These are phyloP conservation scores for Sitodiplosis mosellana DNA, from an alignment of 1,140 invertebrate genomes.

Conservation along the genomic window DNA sequence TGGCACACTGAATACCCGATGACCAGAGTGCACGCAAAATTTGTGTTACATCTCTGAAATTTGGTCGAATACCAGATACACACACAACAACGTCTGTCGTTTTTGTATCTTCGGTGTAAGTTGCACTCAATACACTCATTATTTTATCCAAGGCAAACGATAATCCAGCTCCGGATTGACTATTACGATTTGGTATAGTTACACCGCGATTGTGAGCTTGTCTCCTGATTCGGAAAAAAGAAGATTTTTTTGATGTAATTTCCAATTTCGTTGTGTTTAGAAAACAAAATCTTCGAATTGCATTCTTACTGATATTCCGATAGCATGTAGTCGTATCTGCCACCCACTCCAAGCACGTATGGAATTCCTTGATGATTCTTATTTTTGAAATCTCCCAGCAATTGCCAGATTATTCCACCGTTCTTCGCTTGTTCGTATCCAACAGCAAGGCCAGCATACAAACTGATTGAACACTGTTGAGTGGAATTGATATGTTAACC, in stretches of 20 bases:
- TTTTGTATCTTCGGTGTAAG: constrained; percentile 19
- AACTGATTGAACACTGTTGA: constrained; percentile 19
- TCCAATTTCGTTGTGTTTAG: background rate
- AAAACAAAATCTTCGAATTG: background rate
- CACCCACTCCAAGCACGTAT: constrained; percentile 26
- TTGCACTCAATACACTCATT: constrained; percentile 30
- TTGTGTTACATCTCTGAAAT: constrained; percentile 40
- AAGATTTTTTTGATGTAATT: background rate
- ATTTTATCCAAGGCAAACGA: constrained; percentile 56
- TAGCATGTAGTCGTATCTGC: constrained; percentile 29
- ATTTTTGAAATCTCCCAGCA: constrained; percentile 20
- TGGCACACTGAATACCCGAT: constrained; percentile 24
- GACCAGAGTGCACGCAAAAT: constrained; percentile 27
- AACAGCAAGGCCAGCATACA: constrained; percentile 18
- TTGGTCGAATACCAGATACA: constrained; percentile 32
- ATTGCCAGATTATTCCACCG: constrained; percentile 22
- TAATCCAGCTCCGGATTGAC: constrained; percentile 46
- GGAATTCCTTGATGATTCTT: constrained; percentile 1
- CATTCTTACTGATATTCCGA: constrained; percentile 18
- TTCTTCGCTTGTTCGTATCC: constrained; percentile 16
- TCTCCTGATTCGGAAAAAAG: constrained; percentile 3
- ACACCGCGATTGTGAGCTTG: constrained; percentile 18
- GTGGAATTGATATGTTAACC: background rate
- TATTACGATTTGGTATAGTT: constrained; percentile 19
- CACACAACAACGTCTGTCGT: constrained; percentile 46